Base-by-base conservation (phyloP, 2,113 vertebrate species). In the Gymnogyps californianus region DNA sequence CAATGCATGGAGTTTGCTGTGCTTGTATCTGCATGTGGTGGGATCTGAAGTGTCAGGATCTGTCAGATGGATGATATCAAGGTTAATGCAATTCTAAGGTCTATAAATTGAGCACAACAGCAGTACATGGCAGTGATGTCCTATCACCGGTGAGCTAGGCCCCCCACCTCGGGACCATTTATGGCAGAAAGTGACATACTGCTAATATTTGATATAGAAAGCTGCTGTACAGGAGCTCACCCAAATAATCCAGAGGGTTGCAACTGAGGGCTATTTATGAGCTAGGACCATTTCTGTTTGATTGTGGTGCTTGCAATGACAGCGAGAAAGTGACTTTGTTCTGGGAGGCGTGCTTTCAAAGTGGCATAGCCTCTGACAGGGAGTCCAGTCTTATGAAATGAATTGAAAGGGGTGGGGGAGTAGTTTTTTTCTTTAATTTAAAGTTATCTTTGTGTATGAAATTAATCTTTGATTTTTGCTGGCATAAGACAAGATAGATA, bases 141-240 rank as follows among this genome's bases (percentile, higher is more conserved):
- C 64, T 25, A 6, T 16, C 44, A 7, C 17, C 0, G 1, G 32
- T 0, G 10, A 72, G n/a, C 16, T 13, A 11, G 22, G 34, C 25
- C 34, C 34, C 11, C 21, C 13, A 36, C 34, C 17, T 14, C 40
- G 28, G 36, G 46, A 59, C 55, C 82, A 36, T 54, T 52, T 40
- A 14, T 17, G 54, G 38, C 28, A 82, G 34, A 15, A 55, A 38
- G 75, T 28, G n/a, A 31, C 51, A 11, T 10, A 20, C 29, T 67
- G 54, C 69, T 66, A 31, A 11, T 25, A 38, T 1, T 21, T 16
- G n/a, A 10, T 5, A 17, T 2, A 47, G 57, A 42, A 47, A 57
- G 40, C 40, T 22, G 64, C 79, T 54, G 46, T 38, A 47, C 38
- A 17, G n/a, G 21, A 40, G 34, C 62, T 65, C 38, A 17, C 55